Conservation (phyloP, 1,140 invertebrate genomes). For the Euglossa dilemma region DNA sequence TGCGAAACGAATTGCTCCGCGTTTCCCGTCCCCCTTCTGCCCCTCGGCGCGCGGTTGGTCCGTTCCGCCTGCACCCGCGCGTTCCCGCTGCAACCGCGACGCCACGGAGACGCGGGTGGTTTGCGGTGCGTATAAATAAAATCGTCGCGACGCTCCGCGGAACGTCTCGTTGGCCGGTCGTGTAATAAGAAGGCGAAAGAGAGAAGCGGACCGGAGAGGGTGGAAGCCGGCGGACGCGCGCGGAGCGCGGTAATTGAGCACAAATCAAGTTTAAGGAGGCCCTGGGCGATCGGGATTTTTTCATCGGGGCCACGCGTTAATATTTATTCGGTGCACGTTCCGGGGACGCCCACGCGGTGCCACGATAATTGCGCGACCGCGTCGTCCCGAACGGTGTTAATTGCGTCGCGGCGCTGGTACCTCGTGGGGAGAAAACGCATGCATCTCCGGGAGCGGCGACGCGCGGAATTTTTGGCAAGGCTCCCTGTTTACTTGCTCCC, state of each 20-base stretch:
- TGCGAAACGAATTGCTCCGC: slow-evolving; percentile 76
- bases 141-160: slow-evolving; percentile 73
- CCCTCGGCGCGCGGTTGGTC: slow-evolving; percentile 26
- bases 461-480: slow-evolving; percentile 51
- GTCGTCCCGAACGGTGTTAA: slow-evolving; percentile 47
- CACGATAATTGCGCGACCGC: slow-evolving; percentile 51
- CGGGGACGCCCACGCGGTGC: slow-evolving; percentile 55
- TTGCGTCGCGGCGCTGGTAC: slow-evolving; percentile 49
- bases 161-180: slow-evolving; percentile 46
- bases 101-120: slow-evolving; percentile 71
- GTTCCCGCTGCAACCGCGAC: slow-evolving; percentile 63
- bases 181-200: slow-evolving; percentile 53
- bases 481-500: slow-evolving; percentile 46
- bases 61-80: background rate
- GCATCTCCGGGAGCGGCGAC: background rate
- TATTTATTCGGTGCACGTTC: slow-evolving; percentile 56
- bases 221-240: slow-evolving; percentile 5
- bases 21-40: slow-evolving; percentile 35
- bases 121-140: slow-evolving; percentile 79
- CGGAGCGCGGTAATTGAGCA: slow-evolving; percentile 80
- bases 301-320: slow-evolving; percentile 40
- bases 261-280: slow-evolving; percentile 80
- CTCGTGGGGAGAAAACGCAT: background rate
- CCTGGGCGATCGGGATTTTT: slow-evolving; percentile 49
- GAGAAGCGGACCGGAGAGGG: background rate